phyloP scores from a whole-genome alignment of 2,888 invertebrate genomes.

The Fragum sueziense region DNA sequence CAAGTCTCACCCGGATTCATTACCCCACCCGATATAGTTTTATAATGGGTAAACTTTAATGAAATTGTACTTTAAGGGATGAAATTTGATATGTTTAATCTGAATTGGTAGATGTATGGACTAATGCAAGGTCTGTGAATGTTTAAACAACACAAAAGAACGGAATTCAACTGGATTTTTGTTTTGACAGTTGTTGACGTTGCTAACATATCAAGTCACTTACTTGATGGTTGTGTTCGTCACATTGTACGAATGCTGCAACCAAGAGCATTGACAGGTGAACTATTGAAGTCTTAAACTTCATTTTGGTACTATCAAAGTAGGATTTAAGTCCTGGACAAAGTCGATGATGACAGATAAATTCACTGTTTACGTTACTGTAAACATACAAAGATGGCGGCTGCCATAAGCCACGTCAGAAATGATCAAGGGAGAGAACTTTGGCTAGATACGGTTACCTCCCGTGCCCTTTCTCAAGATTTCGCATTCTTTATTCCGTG shows the following conservation, averaged over 20 bases:
- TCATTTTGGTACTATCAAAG: conserved; percentile 49
- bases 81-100: too few relatives aligned
- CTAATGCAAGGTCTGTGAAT: too few relatives aligned
- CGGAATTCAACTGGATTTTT: neutral
- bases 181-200: conserved; percentile 51
- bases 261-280: conserved; percentile 51
- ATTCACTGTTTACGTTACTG: conserved; percentile 9
- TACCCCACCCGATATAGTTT: too few relatives aligned
- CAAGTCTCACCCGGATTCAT: too few relatives aligned
- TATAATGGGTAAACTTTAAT: too few relatives aligned
- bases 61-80: too few relatives aligned
- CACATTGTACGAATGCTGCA: conserved; percentile 81
- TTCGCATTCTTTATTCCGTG: too few relatives aligned
- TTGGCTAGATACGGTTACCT: neutral
- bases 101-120: too few relatives aligned
- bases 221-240: conserved; percentile 91
- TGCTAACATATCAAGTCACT: conserved; percentile 81
- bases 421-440: conserved; percentile 11
- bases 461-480: too few relatives aligned
- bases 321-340: neutral
- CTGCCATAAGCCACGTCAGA: conserved; percentile 79
- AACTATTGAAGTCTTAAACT: conserved; percentile 46
- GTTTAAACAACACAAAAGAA: too few relatives aligned
- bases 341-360: conserved; percentile 32
- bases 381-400: conserved; percentile 68